Conservation (phyloP, 2,888 invertebrate genomes). For the Pyralis farinalis region DNA sequence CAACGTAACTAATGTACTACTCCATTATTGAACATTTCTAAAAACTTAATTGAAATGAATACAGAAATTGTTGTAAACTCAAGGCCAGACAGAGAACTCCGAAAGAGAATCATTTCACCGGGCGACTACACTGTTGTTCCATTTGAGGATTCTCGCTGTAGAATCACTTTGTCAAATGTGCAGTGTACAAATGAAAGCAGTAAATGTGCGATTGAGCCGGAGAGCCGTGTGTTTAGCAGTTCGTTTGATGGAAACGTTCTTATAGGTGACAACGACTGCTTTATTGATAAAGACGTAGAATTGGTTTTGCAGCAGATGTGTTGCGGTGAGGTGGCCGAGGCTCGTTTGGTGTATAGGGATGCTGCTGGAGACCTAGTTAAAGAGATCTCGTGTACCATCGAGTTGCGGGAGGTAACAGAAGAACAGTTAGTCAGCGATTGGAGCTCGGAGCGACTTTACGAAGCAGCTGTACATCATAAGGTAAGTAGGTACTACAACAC, state of each 20-base stretch:
- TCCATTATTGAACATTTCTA: too few relatives aligned
- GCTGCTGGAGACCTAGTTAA: conserved; percentile 38
- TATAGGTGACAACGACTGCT: conserved; percentile 71
- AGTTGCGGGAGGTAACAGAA: conserved; percentile 59
- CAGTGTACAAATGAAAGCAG: conserved; percentile 42
- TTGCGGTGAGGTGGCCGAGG: conserved; percentile 60
- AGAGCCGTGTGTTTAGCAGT: conserved; percentile 51
- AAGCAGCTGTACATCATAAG: conserved; percentile 74
- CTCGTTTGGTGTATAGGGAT: conserved; percentile 55
- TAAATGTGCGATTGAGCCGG: conserved; percentile 44
- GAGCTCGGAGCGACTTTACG: conserved; percentile 76
- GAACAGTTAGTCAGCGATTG: conserved; percentile 78
- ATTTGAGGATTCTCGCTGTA: conserved; percentile 68
- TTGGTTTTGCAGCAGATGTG: conserved; percentile 78
- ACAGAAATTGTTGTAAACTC: conserved; percentile 44
- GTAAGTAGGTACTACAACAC: too few relatives aligned
- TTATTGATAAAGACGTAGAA: conserved; percentile 77
- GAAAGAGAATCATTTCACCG: conserved; percentile 52
- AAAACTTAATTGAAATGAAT: conserved; percentile 46
- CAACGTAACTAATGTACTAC: too few relatives aligned
- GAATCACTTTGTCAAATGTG: conserved; percentile 50
- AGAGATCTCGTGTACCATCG: conserved; percentile 61
- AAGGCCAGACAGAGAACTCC: conserved; percentile 57
- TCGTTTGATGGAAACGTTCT: conserved; percentile 64
- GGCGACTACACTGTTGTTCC: conserved; percentile 65